Conservation (phyloP, 2,113 vertebrate genomes). For the Myanophis thanlyinensis region DNA sequence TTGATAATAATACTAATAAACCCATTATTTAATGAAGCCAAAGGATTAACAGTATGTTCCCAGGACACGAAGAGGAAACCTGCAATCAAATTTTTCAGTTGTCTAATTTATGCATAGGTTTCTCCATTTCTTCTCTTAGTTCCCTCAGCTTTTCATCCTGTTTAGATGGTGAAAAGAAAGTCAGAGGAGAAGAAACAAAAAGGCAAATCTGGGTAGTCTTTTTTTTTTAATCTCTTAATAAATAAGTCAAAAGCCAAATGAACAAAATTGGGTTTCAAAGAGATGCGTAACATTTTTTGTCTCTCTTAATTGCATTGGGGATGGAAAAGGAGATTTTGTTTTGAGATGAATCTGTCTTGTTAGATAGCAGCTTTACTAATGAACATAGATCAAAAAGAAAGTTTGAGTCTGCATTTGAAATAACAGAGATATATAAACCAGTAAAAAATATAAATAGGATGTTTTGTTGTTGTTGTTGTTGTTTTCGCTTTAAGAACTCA, state of each 20-base stretch:
- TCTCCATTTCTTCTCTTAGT: background rate
- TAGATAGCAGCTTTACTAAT: background rate
- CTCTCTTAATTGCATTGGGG: background rate
- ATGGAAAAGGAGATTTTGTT: background rate
- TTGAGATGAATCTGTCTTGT: background rate
- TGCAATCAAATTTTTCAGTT: background rate
- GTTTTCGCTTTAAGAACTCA: background rate
- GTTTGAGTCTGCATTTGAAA: background rate
- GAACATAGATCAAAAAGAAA: background rate
- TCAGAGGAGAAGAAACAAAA: background rate
- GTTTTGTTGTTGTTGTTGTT: too few species aligned
- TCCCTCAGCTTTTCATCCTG: background rate
- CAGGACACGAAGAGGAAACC: background rate
- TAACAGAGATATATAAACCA: background rate
- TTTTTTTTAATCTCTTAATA: background rate
- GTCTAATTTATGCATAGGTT: background rate
- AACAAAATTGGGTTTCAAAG: background rate
- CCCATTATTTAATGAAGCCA: background rate
- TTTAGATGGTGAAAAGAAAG: background rate
- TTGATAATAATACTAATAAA: background rate
- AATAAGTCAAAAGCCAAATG: background rate
- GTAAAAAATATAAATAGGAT: background rate
- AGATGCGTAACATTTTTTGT: background rate
- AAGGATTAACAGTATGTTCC: background rate
- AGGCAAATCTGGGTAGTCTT: background rate